Percentiles rank a stretch among this genome's conserved stretches.
phyloP scores from a whole-genome alignment of 2,797 vertebrate genomes.

The Agapornis canus region DNA sequence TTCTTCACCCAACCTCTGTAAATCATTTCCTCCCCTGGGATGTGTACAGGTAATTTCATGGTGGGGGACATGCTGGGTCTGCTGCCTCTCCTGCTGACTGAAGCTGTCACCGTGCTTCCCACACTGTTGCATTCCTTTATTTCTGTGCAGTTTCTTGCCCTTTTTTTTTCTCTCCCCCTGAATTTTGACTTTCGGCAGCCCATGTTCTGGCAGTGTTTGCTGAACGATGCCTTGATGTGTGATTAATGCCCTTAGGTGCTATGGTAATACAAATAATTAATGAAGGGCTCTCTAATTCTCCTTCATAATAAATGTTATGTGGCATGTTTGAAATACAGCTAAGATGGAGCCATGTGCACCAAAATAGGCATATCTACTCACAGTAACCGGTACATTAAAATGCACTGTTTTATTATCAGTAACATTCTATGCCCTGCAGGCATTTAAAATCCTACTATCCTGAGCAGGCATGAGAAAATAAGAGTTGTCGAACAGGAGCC shows the following conservation, averaged over 20 bases:
- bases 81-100: background rate
- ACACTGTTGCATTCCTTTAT: background rate
- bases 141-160: background rate
- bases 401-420: conserved; percentile 15
- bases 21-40: background rate
- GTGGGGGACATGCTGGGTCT: background rate
- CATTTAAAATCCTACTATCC: background rate
- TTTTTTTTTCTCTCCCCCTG: background rate
- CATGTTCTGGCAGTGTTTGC: background rate
- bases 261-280: conserved; percentile 65
- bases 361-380: background rate
- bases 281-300: conserved; percentile 54
- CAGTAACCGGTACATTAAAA: conserved; percentile 12
- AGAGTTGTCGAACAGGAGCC: background rate
- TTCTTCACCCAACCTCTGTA: background rate
- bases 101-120: background rate
- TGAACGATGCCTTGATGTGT: background rate
- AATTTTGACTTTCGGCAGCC: conserved; percentile 4
- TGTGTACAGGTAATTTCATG: background rate
- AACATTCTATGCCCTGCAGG: background rate
- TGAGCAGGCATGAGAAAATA: background rate
- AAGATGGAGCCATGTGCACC: background rate
- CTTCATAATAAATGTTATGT: conserved; percentile 49
- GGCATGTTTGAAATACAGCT: conserved; percentile 37
- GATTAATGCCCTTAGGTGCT: conserved; percentile 57